Evolutionary conservation across 2,797 vertebrate genomes (phyloP).

Genomic region (Acanthiza pusilla): DNA sequence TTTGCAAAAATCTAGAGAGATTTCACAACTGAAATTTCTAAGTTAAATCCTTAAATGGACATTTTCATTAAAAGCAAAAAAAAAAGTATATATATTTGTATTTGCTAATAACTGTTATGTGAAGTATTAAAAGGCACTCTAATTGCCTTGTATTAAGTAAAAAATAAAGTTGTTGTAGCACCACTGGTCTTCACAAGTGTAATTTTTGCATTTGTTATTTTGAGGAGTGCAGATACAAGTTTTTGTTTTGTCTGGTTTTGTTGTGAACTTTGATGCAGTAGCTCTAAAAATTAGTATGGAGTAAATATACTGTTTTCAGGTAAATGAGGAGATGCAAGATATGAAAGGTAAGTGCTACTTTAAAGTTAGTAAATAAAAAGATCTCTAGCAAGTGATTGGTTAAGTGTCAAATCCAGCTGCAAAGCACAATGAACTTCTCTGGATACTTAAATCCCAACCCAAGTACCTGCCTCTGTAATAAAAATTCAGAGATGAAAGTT

Average conservation of each 20-base stretch:
- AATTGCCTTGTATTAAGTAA: conserved; percentile 74
- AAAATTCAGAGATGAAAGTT: fast-evolving
- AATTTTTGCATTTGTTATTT: conserved; percentile 3
- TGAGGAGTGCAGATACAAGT: background rate
- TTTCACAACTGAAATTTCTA: conserved; percentile 77
- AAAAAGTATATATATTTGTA: conserved; percentile 70
- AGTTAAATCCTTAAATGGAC: conserved; percentile 71
- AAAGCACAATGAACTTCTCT: background rate
- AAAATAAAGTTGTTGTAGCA: conserved; percentile 77
- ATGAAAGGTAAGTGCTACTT: background rate
- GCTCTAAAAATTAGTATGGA: background rate
- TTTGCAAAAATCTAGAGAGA: conserved; percentile 74
- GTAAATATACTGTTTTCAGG: background rate
- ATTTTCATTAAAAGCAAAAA: conserved; percentile 75
- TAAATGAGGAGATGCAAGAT: background rate
- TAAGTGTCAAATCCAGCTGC: background rate
- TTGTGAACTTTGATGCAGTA: background rate
- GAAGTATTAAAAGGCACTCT: conserved; percentile 77
- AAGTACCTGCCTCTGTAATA: background rate
- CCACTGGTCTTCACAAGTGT: conserved; percentile 23
- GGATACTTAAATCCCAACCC: background rate
- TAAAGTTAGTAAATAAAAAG: background rate
- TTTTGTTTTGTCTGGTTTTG: background rate
- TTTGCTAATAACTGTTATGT: conserved; percentile 78
- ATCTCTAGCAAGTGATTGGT: background rate